A percentile compares a stretch with the other conserved stretches of the same genome.
These are phyloP conservation scores for Paratrypauchen microcephalus DNA, from an alignment of 2,797 vertebrate species.

Conservation along the genomic window DNA sequence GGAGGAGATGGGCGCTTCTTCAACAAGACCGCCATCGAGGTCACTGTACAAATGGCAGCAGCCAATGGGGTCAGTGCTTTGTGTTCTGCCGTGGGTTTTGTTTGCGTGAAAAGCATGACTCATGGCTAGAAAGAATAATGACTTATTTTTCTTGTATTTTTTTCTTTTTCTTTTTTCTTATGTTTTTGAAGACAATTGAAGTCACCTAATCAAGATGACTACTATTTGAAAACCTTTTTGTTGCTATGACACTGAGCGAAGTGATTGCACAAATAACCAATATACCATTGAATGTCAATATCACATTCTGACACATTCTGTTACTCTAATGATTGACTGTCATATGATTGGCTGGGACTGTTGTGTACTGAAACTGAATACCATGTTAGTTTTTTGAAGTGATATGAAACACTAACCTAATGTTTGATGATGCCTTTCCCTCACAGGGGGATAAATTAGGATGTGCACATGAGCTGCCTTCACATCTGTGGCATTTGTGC, in stretches of 20 bases:
- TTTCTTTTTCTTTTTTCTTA: neutral
- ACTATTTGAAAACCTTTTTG: neutral
- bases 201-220: neutral
- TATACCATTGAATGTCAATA: neutral
- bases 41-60: constrained; percentile 95
- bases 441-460: constrained; percentile 22
- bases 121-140: neutral
- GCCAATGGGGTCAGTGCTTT: constrained; percentile 95
- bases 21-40: constrained; percentile 86
- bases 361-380: constrained; percentile 31
- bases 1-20: constrained; percentile 96
- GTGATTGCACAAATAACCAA: neutral
- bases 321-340: neutral
- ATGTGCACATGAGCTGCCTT: constrained; percentile 12
- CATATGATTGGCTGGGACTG: constrained; percentile 34
- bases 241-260: neutral
- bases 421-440: constrained; percentile 3
- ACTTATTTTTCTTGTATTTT: neutral
- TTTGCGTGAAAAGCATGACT: constrained; percentile 16
- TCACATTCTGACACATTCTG: neutral
- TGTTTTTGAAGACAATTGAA: neutral
- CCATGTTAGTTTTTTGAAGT: constrained; percentile 23
- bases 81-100: constrained; percentile 16
- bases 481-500: constrained; percentile 47
- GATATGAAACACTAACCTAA: constrained; percentile 35